A percentile compares a stretch with the other conserved stretches of the same genome.
Evolutionary conservation across 2,797 vertebrate species (phyloP).

Genomic region (Pampus argenteus): DNA sequence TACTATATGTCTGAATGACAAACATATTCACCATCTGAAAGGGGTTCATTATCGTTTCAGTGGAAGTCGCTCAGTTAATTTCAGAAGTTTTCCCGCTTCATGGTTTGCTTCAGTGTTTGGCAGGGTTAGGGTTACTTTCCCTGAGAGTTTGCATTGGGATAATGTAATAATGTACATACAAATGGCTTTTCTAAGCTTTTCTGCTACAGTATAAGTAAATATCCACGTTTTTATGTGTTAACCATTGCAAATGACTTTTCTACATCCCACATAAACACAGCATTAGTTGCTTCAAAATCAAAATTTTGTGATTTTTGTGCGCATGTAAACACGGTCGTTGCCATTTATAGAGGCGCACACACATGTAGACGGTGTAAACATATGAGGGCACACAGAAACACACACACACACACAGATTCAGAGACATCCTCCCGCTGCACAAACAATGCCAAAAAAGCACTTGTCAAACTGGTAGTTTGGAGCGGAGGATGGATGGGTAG

Average conservation of each 20-base stretch:
- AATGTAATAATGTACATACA: too few species aligned
- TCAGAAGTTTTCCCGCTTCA: too few species aligned
- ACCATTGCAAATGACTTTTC: not conserved
- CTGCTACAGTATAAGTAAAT: not conserved
- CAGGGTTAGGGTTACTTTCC: too few species aligned
- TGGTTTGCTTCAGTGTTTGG: too few species aligned
- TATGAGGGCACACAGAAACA: conserved; percentile 10
- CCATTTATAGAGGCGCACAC: conserved; percentile 15
- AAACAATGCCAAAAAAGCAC: conserved; percentile 56
- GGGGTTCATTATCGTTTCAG: too few species aligned
- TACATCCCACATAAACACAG: not conserved
- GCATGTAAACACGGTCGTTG: conserved; percentile 27
- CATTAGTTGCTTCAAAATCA: conserved; percentile 31
- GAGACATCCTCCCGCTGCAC: conserved; percentile 31
- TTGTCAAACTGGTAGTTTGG: conserved; percentile 56
- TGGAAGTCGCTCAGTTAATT: too few species aligned
- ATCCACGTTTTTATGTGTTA: not conserved
- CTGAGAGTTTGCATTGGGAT: too few species aligned
- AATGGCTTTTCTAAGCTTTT: too few species aligned
- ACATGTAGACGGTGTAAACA: conserved; percentile 21
- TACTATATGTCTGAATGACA: too few species aligned
- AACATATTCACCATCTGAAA: too few species aligned
- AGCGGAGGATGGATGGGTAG: conserved; percentile 34
- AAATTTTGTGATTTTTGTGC: conserved; percentile 57
- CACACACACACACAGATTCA: not conserved